These are phyloP conservation scores for Rallus limicola DNA, from an alignment of 2,113 vertebrate species.

Conservation along the genomic window DNA sequence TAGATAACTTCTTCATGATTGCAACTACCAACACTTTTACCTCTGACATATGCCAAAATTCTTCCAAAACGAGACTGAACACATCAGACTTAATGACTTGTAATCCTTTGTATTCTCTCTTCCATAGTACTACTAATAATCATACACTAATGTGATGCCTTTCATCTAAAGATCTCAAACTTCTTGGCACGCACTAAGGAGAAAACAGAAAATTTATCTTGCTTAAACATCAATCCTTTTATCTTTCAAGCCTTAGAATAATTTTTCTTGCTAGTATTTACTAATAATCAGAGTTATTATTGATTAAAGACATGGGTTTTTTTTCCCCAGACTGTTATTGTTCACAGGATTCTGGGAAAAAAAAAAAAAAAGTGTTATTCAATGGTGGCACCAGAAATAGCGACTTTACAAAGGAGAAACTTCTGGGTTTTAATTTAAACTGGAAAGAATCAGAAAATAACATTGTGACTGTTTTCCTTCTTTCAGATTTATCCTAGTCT, in stretches of 20 bases:
- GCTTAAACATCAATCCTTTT: not conserved
- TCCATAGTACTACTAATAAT: not conserved
- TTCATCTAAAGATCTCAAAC: not conserved
- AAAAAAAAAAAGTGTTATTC: not conserved
- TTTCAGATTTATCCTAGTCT: not conserved
- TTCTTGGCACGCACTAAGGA: not conserved
- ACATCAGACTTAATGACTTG: not conserved
- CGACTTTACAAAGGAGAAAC: not conserved
- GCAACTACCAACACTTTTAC: not conserved
- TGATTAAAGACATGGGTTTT: not conserved
- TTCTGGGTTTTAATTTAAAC: not conserved
- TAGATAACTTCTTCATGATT: too few relatives aligned
- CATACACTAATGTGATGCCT: not conserved
- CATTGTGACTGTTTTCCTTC: not conserved
- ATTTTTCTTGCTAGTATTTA: not conserved
- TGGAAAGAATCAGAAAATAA: not conserved
- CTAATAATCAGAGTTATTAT: not conserved
- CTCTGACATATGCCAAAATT: not conserved
- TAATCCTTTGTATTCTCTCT: not conserved
- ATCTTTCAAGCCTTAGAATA: not conserved
- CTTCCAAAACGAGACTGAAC: not conserved
- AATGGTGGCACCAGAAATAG: not conserved
- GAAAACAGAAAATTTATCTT: not conserved
- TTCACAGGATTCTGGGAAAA: not conserved
- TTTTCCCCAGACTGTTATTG: not conserved